These are phyloP conservation scores for Magallana nippona DNA, from an alignment of 2,888 invertebrate species.

Conservation along the genomic window DNA sequence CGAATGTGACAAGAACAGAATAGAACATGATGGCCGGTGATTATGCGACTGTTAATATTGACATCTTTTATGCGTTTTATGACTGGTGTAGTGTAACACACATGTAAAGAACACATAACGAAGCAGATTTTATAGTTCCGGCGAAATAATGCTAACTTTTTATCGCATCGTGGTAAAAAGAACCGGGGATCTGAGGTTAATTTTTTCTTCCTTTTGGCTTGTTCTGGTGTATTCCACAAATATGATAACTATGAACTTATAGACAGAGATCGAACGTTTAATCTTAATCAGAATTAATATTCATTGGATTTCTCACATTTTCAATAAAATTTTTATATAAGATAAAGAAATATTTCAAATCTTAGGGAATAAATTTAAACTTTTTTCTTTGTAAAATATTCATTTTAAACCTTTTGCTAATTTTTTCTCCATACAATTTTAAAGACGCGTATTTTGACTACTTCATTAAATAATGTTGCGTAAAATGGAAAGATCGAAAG, in stretches of 20 bases:
- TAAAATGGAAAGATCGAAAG: not conserved
- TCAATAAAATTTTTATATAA: too few species aligned
- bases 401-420: too few species aligned
- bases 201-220: not conserved
- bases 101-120: constrained; percentile 31
- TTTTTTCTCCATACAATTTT: too few species aligned
- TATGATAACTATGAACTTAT: too few species aligned
- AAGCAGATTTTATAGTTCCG: not conserved
- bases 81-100: constrained; percentile 22
- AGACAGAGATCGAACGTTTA: too few species aligned
- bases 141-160: not conserved
- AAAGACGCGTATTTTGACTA: too few species aligned
- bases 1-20: constrained; percentile 29
- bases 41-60: constrained; percentile 19
- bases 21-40: constrained; percentile 18
- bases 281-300: too few species aligned
- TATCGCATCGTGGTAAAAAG: not conserved
- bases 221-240: not conserved
- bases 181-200: not conserved
- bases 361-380: too few species aligned
- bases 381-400: too few species aligned
- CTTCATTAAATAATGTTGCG: not conserved
- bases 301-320: too few species aligned
- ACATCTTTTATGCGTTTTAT: constrained; percentile 33
- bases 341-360: too few species aligned